A percentile compares a stretch with the other conserved stretches of the same genome.
Conservation (phyloP, 2,797 vertebrate species). For the Acridotheres tristis region DNA sequence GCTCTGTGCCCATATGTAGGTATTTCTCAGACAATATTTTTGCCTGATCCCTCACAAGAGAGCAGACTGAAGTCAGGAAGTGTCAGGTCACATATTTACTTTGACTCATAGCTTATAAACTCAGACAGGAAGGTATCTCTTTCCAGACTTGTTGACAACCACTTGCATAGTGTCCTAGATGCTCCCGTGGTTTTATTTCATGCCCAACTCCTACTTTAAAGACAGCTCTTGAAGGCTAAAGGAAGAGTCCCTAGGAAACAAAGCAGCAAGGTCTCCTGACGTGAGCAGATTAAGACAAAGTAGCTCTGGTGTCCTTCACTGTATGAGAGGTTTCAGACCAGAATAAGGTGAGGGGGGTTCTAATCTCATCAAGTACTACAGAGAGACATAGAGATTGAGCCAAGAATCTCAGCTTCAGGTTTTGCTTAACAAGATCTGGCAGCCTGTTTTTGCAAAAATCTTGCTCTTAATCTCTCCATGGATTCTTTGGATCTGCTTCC, state of each 20-base stretch:
- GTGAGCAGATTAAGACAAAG: not conserved
- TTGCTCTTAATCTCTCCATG: not conserved
- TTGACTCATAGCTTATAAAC: not conserved
- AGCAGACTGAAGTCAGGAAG: not conserved
- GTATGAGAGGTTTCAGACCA: not conserved
- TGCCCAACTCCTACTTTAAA: not conserved
- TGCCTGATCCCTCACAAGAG: not conserved
- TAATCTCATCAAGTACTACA: not conserved
- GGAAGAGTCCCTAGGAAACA: not conserved
- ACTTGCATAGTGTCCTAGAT: not conserved
- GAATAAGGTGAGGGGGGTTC: not conserved
- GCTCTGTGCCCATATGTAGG: not conserved
- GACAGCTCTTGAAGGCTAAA: not conserved
- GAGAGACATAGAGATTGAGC: not conserved
- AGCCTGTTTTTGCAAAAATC: not conserved
- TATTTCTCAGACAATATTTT: not conserved
- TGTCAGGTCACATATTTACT: not conserved
- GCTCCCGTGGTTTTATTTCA: not conserved
- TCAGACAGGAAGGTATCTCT: not conserved
- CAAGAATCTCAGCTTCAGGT: not conserved
- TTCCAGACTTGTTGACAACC: not conserved
- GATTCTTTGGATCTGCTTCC: constrained; percentile 71
- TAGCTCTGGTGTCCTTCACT: not conserved
- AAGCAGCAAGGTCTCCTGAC: not conserved
- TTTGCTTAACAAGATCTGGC: not conserved